Evolutionary conservation across 2,797 vertebrate species (phyloP).

Genomic region (Tamandua tetradactyla): DNA sequence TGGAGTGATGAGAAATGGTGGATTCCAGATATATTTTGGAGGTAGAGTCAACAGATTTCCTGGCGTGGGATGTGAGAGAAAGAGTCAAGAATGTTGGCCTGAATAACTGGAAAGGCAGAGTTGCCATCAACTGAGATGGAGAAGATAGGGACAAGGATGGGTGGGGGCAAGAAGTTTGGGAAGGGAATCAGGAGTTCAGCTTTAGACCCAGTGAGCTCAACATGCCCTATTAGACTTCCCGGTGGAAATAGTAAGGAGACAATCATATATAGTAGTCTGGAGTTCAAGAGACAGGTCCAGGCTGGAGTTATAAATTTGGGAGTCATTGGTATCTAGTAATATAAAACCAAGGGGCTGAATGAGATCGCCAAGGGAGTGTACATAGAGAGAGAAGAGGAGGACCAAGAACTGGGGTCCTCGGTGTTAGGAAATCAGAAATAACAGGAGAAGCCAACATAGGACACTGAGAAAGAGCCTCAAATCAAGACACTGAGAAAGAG

Average conservation of each 20-base stretch:
- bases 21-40: background rate
- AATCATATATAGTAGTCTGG: background rate
- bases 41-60: background rate
- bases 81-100: background rate
- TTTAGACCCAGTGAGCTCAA: background rate
- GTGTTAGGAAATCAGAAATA: background rate
- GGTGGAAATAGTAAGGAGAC: background rate
- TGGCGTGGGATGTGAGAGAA: background rate
- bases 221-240: background rate
- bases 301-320: background rate
- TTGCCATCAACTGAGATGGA: background rate
- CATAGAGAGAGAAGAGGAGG: background rate
- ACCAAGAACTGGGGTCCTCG: background rate
- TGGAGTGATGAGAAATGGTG: background rate
- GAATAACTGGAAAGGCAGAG: background rate
- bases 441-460: background rate
- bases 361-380: background rate
- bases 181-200: background rate
- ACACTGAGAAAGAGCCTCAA: background rate
- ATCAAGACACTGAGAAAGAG: background rate
- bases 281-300: background rate
- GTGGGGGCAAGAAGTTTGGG: background rate
- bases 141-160: background rate
- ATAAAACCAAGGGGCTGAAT: background rate
- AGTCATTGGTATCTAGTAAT: background rate